Conservation (phyloP, 2,113 vertebrate genomes). For the Manacus vitellinus region DNA sequence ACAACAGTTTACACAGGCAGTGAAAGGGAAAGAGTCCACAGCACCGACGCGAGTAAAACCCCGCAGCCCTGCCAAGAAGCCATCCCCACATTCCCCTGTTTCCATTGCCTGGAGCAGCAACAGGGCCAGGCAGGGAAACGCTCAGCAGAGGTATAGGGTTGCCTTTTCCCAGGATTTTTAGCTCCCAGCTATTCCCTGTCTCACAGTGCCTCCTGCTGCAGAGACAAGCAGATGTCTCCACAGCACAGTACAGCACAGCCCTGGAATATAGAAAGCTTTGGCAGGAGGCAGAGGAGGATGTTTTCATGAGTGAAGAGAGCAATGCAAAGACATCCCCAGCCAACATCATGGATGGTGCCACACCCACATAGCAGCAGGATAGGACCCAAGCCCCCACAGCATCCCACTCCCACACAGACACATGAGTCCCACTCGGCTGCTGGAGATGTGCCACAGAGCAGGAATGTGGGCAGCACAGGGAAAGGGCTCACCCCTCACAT, state of each 20-base stretch:
- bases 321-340: not conserved
- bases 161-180: not conserved
- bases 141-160: accelerated
- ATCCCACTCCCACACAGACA: not conserved
- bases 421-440: accelerated
- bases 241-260: not conserved
- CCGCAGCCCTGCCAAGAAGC: not conserved
- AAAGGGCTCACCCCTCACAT: not conserved
- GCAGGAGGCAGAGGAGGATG: not conserved
- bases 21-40: conserved; percentile 41
- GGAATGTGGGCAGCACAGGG: not conserved
- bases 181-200: not conserved
- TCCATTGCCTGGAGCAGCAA: not conserved
- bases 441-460: not conserved
- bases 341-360: not conserved
- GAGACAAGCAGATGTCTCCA: not conserved
- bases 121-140: not conserved
- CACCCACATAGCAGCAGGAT: not conserved
- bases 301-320: not conserved
- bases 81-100: not conserved
- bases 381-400: not conserved
- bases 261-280: not conserved
- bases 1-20: conserved; percentile 42
- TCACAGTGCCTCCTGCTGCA: conserved; percentile 61
- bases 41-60: not conserved